phyloP scores from a whole-genome alignment of 2,113 vertebrate genomes.

The Pseudopodoces humilis region DNA sequence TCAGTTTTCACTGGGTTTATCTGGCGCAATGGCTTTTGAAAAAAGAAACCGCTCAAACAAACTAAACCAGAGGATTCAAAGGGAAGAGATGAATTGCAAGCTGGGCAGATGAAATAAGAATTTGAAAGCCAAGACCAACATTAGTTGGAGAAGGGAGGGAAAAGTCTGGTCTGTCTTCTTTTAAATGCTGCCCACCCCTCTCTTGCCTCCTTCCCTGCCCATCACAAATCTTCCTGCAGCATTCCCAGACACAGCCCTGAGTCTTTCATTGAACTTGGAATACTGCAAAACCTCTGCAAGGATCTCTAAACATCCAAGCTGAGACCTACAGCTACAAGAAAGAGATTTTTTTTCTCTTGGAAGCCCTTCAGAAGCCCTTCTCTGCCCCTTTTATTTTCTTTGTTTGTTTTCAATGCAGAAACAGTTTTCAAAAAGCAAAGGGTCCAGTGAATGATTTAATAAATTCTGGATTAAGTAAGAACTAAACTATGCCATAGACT shows the following conservation, averaged over 20 bases:
- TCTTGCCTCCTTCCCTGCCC: neutral
- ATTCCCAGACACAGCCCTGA: neutral
- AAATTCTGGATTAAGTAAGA: conserved; percentile 3
- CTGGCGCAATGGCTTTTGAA: neutral
- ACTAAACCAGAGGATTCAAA: neutral
- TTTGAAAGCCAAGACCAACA: neutral
- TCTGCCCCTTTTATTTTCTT: neutral
- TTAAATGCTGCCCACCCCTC: neutral
- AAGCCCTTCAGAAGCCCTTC: neutral
- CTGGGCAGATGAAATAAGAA: neutral
- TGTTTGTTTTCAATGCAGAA: conserved; percentile 16
- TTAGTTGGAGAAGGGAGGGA: neutral
- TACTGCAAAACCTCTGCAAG: neutral
- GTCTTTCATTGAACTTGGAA: neutral
- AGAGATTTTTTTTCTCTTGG: neutral
- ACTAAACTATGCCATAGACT: neutral
- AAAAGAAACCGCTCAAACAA: neutral
- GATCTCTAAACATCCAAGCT: neutral
- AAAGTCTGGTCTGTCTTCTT: neutral
- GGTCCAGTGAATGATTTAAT: neutral
- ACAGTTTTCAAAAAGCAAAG: neutral
- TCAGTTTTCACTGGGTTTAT: neutral
- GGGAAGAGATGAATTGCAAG: neutral
- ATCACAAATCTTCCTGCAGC: neutral
- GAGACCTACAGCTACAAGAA: neutral